Evolutionary conservation across 1,140 invertebrate genomes (phyloP), one percentile per base, ranked within the genome.

Genomic region (Dendroctonus valens): DNA sequence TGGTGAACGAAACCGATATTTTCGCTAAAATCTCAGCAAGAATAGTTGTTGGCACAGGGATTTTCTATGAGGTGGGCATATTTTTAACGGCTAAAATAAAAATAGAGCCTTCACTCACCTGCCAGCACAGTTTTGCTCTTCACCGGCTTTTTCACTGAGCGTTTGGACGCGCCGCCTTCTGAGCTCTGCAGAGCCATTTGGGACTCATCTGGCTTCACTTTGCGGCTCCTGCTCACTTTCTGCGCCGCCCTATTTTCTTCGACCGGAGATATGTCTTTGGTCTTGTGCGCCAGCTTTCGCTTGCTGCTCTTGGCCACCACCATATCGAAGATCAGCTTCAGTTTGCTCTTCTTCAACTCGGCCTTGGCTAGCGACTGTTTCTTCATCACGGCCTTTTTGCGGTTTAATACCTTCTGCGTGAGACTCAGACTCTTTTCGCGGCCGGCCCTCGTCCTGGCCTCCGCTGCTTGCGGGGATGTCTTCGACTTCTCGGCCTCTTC

Each of bases 401-500:
- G 55, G n/a, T 51, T 26, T 39, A 57, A 41, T 39, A 54, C 62
- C 50, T 67, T 67, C 15, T 67, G 58, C 7, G 52, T 51, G 9
- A 67, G 8, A 26, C 65, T 61, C 38, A 49, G 37, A 53, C 6
- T 41, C 39, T 63, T 63, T 41, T 11, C 50, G 4, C 9, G 26
- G 6, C 11, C 42, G 8, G 9, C 6, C 39, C 58, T 41, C 8
- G 12, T 51, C n/a, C 58, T 11, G 9, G 39, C 59, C 5, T 57
- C 37, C 6, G 6, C 55, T 66, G 6, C 50, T 9, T 12, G 65
- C 62, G 38, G 54, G 48, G 40, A 53, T 57, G 15, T 48, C 57
- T 68, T 67, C 14, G 49, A 40, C 38, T 63, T 69, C 60, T 71
- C 70, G 6, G 59, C 70, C n/a, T 55, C 64, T 60, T 71, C 70